phyloP scores from a whole-genome alignment of 53 echinoderm and acorn worm genomes.

The Patiria pectinifera region DNA sequence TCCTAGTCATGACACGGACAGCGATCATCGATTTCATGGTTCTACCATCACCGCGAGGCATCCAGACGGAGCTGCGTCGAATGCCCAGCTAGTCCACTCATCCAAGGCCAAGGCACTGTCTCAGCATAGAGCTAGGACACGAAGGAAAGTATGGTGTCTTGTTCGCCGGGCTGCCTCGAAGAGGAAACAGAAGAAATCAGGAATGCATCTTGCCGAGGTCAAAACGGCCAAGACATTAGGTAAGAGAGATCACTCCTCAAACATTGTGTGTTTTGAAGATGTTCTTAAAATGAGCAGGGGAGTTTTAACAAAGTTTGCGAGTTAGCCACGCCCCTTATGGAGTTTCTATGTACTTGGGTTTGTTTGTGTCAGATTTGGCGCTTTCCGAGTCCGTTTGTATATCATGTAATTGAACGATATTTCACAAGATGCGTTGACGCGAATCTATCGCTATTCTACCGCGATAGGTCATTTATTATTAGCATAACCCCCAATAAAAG shows the following conservation, averaged over 20 bases:
- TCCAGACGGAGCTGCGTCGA: not conserved
- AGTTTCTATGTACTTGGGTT: too few species aligned
- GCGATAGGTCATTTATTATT: too few species aligned
- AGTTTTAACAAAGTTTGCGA: too few species aligned
- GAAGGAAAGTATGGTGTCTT: constrained; percentile 30
- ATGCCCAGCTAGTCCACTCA: not conserved
- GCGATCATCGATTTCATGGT: not conserved
- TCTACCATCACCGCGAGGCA: not conserved
- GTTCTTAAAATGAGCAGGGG: too few species aligned
- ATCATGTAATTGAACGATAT: too few species aligned
- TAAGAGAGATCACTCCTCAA: constrained; percentile 51
- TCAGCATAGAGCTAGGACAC: not conserved
- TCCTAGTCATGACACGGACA: constrained; percentile 1
- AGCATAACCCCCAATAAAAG: too few species aligned
- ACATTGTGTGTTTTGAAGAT: too few species aligned
- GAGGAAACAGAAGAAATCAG: constrained; percentile 26
- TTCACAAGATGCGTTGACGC: too few species aligned
- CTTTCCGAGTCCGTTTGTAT: too few species aligned
- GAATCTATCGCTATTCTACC: too few species aligned
- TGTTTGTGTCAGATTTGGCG: too few species aligned
- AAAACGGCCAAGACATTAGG: constrained; percentile 89
- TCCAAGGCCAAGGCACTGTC: not conserved
- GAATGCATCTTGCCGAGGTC: constrained; percentile 42
- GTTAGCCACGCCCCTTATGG: too few species aligned
- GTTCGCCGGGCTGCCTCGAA: not conserved